Base-by-base conservation (phyloP, 1,140 invertebrate species). In the Papilio machaon region DNA sequence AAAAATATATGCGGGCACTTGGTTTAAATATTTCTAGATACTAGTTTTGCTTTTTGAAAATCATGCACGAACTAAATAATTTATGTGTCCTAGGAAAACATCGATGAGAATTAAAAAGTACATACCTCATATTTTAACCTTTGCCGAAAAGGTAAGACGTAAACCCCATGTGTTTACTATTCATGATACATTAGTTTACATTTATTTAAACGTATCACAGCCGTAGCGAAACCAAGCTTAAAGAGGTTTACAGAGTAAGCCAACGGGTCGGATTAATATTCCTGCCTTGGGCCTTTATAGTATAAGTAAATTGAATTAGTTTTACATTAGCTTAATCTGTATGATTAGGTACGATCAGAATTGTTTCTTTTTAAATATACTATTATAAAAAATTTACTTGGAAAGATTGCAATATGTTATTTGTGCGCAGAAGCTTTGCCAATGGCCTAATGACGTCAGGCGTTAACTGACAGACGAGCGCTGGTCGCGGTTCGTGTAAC, bases 131-230 rank as follows among this genome's bases (percentile, higher is more conserved):
- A 35, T 70, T 70, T 35, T 2, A 70, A 13, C 19, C 13, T 60
- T 9, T n/a, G 23, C 23, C 30, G 17, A 35, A 67, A 35, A 70
- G 64, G 23, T 70, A 70, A 35, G 30, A 38, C 5, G 30, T 64
- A 70, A 38, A 30, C 30, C 64, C 17, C 30, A 35, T 38, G 30
- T 35, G 60, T 67, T 70, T 38, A 70, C 64, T 17, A 70, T 38
- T 30, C 30, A 38, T 70, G 30, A 38, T 70, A 70, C 30, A 70
- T 70, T 70, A 70, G 64, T 70, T 70, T 15, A 30, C 64, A 70
- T 70, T 70, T 70, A 70, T 70, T 70, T 70, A 70, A 70, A 35
- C 30, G 64, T 70, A 70, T 70, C 64, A 35, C 23, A 30, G 13
- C 64, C 64, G 64, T 23, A 35, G 30, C 13, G 64, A 35, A 35